A percentile compares a stretch with the other conserved stretches of the same genome.
These are phyloP conservation scores for Enteromius viviparus DNA, from an alignment of 2,797 vertebrate species.

Conservation along the genomic window DNA sequence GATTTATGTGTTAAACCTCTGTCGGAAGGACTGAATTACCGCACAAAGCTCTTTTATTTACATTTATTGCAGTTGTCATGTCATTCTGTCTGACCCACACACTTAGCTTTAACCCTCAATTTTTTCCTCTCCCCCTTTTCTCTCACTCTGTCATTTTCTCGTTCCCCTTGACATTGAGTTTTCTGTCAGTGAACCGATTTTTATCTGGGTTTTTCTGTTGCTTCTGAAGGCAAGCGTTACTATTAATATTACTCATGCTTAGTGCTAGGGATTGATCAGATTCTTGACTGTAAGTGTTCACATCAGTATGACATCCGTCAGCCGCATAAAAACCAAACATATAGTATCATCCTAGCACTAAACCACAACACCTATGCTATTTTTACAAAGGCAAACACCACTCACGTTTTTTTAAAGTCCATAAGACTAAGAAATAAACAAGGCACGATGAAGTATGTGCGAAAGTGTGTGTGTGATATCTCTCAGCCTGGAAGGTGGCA, in stretches of 20 bases:
- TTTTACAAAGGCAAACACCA: not conserved
- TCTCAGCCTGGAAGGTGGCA: not conserved
- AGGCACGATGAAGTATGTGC: constrained; percentile 9
- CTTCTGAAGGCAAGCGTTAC: not conserved
- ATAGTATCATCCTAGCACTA: not conserved
- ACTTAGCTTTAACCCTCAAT: constrained; percentile 46
- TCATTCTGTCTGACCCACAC: constrained; percentile 65
- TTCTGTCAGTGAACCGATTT: constrained; percentile 32
- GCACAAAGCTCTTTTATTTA: constrained; percentile 68
- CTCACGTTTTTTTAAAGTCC: constrained; percentile 31
- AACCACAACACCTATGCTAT: not conserved
- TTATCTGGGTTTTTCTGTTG: constrained; percentile 3
- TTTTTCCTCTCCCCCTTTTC: constrained; percentile 1
- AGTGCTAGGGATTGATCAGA: not conserved
- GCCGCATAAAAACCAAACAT: not conserved
- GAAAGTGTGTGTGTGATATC: not conserved
- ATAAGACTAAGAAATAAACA: constrained; percentile 11
- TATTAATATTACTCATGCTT: not conserved
- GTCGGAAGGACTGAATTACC: constrained; percentile 69
- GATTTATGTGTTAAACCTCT: constrained; percentile 69
- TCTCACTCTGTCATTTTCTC: constrained; percentile 29
- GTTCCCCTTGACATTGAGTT: constrained; percentile 37
- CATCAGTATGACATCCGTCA: not conserved
- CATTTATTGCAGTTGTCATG: constrained; percentile 68
- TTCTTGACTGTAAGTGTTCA: not conserved